Conservation (phyloP, 2,113 vertebrate genomes). For the Daboia siamensis region DNA sequence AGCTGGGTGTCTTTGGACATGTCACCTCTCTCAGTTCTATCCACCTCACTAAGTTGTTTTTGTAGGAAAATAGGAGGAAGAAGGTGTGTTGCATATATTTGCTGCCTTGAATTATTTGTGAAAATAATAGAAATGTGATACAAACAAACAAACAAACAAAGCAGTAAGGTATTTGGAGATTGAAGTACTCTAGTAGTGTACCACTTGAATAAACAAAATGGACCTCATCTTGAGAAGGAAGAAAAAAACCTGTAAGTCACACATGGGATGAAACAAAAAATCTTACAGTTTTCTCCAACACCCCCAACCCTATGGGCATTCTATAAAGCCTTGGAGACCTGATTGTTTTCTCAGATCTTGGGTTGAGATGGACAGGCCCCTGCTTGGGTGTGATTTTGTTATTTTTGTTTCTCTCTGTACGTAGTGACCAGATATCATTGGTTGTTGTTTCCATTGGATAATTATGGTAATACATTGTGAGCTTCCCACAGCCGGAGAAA, state of each 20-base stretch:
- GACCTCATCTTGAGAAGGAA: neutral
- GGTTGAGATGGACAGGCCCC: neutral
- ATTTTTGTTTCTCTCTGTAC: neutral
- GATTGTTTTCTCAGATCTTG: neutral
- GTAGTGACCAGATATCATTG: neutral
- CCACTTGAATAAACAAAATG: no score
- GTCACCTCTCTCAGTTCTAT: no score
- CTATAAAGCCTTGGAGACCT: neutral
- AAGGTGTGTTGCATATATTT: no score
- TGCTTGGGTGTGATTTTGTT: neutral
- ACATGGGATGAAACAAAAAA: neutral
- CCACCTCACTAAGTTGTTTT: no score
- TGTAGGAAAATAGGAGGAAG: no score
- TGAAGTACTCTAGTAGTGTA: no score
- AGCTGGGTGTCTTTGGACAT: no score
- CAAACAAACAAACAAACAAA: no score
- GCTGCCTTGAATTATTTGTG: no score
- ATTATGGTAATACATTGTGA: neutral
- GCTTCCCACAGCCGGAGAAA: neutral
- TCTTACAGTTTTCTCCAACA: neutral
- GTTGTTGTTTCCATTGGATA: neutral
- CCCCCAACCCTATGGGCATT: neutral
- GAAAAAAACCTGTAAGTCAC: neutral
- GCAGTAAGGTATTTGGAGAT: no score
- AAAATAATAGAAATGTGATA: no score